A percentile compares a stretch with the other conserved stretches of the same genome.
phyloP scores from a whole-genome alignment of 2,888 invertebrate species.

The Argyra leucocephala region DNA sequence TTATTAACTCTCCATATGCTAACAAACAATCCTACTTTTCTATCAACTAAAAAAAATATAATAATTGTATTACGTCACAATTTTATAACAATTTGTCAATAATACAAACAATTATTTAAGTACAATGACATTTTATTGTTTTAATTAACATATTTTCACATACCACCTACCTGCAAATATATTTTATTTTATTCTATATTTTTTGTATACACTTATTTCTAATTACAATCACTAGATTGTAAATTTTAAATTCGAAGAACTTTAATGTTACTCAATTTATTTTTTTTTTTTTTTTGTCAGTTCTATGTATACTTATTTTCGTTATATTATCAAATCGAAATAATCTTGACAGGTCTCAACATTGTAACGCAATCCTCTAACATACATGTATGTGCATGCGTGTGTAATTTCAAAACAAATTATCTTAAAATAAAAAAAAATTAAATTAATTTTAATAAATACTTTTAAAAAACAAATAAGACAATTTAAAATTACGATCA shows the following conservation, averaged over 20 bases:
- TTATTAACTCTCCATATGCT: no score
- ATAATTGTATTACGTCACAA: no score
- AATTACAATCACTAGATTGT: not conserved
- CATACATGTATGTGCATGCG: no score
- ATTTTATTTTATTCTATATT: not conserved
- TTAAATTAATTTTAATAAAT: not conserved
- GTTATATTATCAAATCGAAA: not conserved
- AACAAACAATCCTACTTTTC: no score
- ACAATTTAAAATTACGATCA: not conserved
- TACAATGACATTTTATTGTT: conserved; percentile 5
- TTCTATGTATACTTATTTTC: not conserved
- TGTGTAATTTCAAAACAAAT: not conserved
- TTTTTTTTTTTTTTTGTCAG: not conserved
- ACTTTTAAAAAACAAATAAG: not conserved
- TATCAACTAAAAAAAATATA: no score
- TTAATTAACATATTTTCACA: not conserved
- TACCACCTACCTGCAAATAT: not conserved
- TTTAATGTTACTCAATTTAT: not conserved
- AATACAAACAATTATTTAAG: not conserved
- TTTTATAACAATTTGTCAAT: no score
- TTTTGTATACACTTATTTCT: not conserved
- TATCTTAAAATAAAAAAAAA: not conserved
- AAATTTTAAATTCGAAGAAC: not conserved
- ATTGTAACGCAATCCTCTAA: not conserved
- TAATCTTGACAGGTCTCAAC: not conserved